A percentile compares a stretch with the other conserved stretches of the same genome.
Evolutionary conservation across 2,113 vertebrate genomes (phyloP).

Genomic region (Salvelinus namaycush): DNA sequence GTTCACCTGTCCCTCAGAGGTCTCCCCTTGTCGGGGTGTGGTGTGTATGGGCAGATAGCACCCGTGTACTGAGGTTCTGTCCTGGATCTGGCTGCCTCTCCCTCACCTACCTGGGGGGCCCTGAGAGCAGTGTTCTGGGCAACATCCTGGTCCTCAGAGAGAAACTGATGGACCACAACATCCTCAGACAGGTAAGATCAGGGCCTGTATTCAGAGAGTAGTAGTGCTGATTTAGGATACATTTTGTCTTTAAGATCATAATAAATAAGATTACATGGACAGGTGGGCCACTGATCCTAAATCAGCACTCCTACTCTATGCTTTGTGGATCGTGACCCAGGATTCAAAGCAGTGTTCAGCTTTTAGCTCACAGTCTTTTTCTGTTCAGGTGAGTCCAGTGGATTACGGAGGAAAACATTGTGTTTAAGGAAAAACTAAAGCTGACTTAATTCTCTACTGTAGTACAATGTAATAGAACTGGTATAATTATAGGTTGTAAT

Average conservation of each 20-base stretch:
- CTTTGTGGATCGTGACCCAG: not conserved
- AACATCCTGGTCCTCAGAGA: conserved; percentile 77
- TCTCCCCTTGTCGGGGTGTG: conserved; percentile 63
- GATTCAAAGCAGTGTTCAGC: no score
- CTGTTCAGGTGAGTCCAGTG: no score
- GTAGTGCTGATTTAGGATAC: no score
- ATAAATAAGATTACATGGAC: no score
- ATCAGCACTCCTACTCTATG: no score
- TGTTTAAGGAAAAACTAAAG: no score
- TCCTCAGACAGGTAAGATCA: conserved; percentile 74
- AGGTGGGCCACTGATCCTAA: no score
- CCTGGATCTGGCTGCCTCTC: conserved; percentile 66
- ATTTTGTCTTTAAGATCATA: no score
- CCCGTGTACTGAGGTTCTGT: conserved; percentile 70
- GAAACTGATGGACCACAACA: conserved; percentile 71
- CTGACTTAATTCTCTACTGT: no score
- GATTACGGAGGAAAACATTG: no score
- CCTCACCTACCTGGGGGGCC: conserved; percentile 70
- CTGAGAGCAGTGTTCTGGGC: conserved; percentile 53
- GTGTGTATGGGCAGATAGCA: conserved; percentile 68
- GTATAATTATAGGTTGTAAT: not conserved
- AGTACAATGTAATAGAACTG: no score
- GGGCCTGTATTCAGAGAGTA: not conserved
- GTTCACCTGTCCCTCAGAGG: conserved; percentile 62
- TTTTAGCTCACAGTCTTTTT: no score